Conservation (phyloP, 2,113 vertebrate species). For the Podilymbus podiceps region DNA sequence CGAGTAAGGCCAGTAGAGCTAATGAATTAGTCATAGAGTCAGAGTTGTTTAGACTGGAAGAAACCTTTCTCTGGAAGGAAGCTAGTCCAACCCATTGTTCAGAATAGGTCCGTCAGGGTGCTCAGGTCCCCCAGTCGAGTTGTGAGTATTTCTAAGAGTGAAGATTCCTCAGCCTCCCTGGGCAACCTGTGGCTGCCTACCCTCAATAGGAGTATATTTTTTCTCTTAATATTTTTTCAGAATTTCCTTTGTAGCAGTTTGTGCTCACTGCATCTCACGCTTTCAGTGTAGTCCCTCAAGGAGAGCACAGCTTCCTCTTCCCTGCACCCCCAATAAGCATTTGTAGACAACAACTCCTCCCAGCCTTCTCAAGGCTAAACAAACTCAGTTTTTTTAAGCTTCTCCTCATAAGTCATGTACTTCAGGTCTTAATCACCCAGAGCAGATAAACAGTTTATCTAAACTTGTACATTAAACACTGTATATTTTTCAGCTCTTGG, state of each 20-base stretch:
- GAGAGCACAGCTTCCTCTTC: background rate
- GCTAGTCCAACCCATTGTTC: background rate
- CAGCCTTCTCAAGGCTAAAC: background rate
- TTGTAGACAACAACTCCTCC: background rate
- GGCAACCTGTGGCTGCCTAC: background rate
- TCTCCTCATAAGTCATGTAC: background rate
- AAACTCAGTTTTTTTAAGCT: background rate
- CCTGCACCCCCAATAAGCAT: rapidly evolving
- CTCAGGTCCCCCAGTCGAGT: rapidly evolving
- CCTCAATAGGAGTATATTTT: background rate
- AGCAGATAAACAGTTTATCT: background rate
- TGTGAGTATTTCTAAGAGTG: background rate
- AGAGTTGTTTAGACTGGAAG: background rate
- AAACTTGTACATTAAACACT: background rate
- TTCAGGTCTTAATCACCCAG: background rate
- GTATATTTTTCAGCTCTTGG: background rate
- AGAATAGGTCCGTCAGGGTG: background rate
- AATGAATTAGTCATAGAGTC: background rate
- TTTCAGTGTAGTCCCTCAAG: background rate
- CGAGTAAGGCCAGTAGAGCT: background rate
- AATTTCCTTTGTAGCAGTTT: background rate
- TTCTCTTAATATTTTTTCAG: background rate
- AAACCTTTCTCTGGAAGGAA: background rate
- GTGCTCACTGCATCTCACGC: background rate
- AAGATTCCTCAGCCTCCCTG: background rate